Base-by-base conservation (phyloP, 2,888 invertebrate species). In the Tuberolachnus salignus region DNA sequence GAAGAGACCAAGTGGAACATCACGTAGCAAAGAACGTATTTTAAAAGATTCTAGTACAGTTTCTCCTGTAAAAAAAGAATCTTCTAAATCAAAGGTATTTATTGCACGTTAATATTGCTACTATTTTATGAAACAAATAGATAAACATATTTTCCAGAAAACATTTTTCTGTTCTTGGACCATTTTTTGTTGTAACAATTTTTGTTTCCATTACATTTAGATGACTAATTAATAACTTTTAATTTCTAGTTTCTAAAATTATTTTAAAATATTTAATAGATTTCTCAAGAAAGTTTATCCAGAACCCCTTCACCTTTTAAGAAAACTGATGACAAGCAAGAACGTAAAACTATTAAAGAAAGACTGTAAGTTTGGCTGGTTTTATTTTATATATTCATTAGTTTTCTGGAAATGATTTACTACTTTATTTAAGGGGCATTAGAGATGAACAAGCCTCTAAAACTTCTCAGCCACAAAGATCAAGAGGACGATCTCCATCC, bases 221-320 rank as follows among this genome's bases (percentile, higher is more conserved):
- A n/a, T n/a, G n/a, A n/a, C n/a, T n/a, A n/a, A n/a, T n/a, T n/a
- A n/a, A n/a, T 34, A 34, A 34, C 34, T 34, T 34, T 34, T 34
- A 34, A 61, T 61, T 6, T 16, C 16, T 23, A 26, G 3, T n/a
- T 49, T 80, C 16, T 61, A 26, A 9, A 13, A 16, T 6, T n/a
- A 8, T 44, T 23, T 61, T 49, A 9, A 13, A 16, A 9, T n/a
- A 8, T 44, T n/a, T 3, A 16, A 23, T 10, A 72, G 70, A 19
- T 44, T 16, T 53, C 55, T 55, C 71, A 71, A 64, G 80, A 80
- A 85, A 94, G 93, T 84, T 87, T 93, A 61, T 94, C 94, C n/a
- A 89, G 94, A 82, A 94, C 94, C 0, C 94, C 94, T 16, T 94
- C 94, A 19, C 94, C 94, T 61, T 94, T 94, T 86, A 90, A 93